These are phyloP conservation scores for Burhinus oedicnemus DNA, from an alignment of 2,113 vertebrate species.

Conservation along the genomic window DNA sequence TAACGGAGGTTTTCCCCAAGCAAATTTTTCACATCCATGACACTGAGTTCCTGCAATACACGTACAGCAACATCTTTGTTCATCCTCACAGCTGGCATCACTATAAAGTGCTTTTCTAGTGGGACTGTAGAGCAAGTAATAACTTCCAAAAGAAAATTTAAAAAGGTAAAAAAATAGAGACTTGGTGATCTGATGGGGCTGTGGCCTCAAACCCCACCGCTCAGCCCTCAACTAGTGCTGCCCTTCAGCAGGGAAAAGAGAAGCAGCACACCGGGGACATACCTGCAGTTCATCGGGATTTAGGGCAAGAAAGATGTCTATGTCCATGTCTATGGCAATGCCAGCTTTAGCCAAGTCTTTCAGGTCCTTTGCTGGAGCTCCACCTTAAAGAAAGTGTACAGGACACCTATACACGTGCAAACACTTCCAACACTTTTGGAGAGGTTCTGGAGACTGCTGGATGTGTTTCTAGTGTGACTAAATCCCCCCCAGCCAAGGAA, in stretches of 20 bases:
- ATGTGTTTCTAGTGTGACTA: accelerated
- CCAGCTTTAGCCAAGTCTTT: conserved; percentile 26
- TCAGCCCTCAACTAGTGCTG: background rate
- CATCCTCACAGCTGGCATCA: background rate
- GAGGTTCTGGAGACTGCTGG: background rate
- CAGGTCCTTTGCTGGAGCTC: conserved; percentile 68
- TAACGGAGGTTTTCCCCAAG: conserved; percentile 58
- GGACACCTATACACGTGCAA: background rate
- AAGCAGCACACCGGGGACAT: accelerated
- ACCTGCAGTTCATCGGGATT: conserved; percentile 74
- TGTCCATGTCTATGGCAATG: conserved; percentile 67
- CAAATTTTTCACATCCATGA: conserved; percentile 25
- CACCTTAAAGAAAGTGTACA: conserved; percentile 23
- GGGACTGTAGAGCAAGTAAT: background rate
- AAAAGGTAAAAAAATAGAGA: background rate
- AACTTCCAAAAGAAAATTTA: background rate
- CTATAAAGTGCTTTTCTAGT: accelerated
- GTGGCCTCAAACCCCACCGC: accelerated
- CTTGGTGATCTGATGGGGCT: background rate
- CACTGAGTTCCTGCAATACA: conserved; percentile 36
- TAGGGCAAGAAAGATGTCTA: conserved; percentile 65
- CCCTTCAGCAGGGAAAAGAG: background rate
- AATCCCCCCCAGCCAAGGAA: background rate
- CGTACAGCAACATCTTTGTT: background rate
- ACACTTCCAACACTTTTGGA: accelerated